Base-by-base conservation (phyloP, 1,140 invertebrate species). In the Saxidomus purpurata region DNA sequence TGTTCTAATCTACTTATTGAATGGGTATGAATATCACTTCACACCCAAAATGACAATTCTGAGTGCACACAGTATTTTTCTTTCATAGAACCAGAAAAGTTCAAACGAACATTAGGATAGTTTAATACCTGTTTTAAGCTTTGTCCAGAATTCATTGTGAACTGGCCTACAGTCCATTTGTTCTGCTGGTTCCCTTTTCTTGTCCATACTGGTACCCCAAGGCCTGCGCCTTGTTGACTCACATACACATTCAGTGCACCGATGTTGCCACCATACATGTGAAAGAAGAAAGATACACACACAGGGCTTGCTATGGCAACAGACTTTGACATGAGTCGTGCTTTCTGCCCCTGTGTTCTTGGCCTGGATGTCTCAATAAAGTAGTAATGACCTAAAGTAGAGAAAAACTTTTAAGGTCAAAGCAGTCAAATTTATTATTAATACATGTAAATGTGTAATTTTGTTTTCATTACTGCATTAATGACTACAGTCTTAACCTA, bases 201-300 rank as follows among this genome's bases (percentile, higher is more conserved):
- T 15, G 82, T 87, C 93, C 94, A 95, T 0, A 91, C 88, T 31
- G 93, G 89, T 34, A 47, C 34, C 15, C 92, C 91, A 40, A 91
- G 81, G n/a, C n/a, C 76, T 36, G 74, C 84, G 47, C 36, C 25
- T 6, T 36, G 38, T 43, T 89, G 31, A 71, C 74, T 90, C 80
- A 84, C 87, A 52, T 93, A 94, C 25, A 93, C 87, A 88, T 93
- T 92, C 38, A 94, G 87, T 6, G 76, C 69, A 15, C 93, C 93
- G 80, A 92, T 85, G 38, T 87, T 87, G 19, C 2, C 19, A 34
- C 98, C 97, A 92, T 97, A 98, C 97, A 98, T 98, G 92, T 98
- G 97, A 92, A 96, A 97, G 96, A 96, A 98, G 93, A 98, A 98
- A 13, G 82, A 89, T 0, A 94, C 36, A 90, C 93, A 94, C 25